phyloP scores from a whole-genome alignment of 2,888 invertebrate genomes.

The Amiota communis region DNA sequence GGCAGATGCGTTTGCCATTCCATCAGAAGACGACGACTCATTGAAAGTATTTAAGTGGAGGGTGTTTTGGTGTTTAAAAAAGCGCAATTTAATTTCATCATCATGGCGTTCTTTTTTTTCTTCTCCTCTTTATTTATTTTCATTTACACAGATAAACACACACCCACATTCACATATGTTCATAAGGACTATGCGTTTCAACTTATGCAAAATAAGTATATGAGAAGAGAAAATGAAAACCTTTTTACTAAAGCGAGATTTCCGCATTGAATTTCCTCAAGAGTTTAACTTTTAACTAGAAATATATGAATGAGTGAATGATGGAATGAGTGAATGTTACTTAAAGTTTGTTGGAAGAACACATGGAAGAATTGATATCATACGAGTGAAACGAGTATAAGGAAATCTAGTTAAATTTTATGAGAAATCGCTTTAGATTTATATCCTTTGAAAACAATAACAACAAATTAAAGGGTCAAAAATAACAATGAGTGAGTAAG shows the following conservation, averaged over 20 bases:
- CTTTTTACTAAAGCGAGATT: too few species aligned
- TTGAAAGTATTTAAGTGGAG: constrained; percentile 17
- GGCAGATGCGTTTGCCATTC: constrained; percentile 1
- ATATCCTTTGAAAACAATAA: too few species aligned
- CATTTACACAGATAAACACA: constrained; percentile 41
- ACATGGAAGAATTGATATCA: background rate
- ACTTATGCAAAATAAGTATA: background rate
- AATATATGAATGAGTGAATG: background rate
- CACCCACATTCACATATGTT: background rate
- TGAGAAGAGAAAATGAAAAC: too few species aligned
- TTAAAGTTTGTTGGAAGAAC: background rate
- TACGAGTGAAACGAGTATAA: too few species aligned
- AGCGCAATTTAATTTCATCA: constrained; percentile 53
- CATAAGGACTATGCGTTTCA: background rate
- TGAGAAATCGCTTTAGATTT: too few species aligned
- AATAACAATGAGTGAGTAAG: background rate
- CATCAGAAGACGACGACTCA: background rate
- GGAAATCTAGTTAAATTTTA: too few species aligned
- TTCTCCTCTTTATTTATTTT: constrained; percentile 45
- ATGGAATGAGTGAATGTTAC: background rate
- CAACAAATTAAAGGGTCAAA: constrained; percentile 12
- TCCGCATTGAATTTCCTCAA: background rate
- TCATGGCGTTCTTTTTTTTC: constrained; percentile 14
- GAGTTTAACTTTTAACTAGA: constrained; percentile 1
- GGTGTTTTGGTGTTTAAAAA: constrained; percentile 15